Evolutionary conservation across 2,888 invertebrate species (phyloP).

Genomic region (Julus scanicus): DNA sequence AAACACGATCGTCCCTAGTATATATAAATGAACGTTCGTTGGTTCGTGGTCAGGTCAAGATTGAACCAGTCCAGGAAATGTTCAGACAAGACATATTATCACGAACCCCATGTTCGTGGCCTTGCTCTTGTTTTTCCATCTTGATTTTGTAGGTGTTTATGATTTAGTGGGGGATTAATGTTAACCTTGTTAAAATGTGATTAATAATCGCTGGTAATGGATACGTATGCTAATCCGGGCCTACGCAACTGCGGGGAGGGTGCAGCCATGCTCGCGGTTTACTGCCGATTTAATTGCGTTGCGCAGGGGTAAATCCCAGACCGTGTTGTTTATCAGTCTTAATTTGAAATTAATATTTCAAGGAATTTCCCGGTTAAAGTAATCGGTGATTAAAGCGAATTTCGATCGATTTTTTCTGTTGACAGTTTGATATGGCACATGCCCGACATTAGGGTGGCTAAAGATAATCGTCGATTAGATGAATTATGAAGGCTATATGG

Average conservation of each 20-base stretch:
- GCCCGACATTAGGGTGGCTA: not conserved
- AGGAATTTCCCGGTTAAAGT: not conserved
- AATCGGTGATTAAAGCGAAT: not conserved
- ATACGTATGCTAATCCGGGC: not conserved
- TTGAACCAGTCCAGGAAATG: not conserved
- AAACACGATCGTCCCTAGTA: no score
- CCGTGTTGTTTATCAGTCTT: not conserved
- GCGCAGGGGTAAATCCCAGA: not conserved
- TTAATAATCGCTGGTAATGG: constrained; percentile 7
- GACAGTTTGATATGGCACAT: not conserved
- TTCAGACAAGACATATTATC: not conserved
- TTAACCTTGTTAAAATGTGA: constrained; percentile 36
- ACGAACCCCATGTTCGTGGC: not conserved
- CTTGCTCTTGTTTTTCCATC: constrained; percentile 38
- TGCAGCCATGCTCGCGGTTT: not conserved
- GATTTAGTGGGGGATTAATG: not conserved
- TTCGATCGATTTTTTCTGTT: not conserved
- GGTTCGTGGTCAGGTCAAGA: not conserved
- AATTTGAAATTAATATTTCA: not conserved
- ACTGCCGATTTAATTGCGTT: not conserved
- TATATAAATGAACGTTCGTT: not conserved
- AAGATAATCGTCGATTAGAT: not conserved
- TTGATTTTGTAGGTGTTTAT: not conserved
- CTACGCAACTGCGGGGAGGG: constrained; percentile 1
- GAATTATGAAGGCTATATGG: not conserved